Base-by-base conservation (phyloP, 2,888 invertebrate genomes). In the Sarcophaga caerulescens region DNA sequence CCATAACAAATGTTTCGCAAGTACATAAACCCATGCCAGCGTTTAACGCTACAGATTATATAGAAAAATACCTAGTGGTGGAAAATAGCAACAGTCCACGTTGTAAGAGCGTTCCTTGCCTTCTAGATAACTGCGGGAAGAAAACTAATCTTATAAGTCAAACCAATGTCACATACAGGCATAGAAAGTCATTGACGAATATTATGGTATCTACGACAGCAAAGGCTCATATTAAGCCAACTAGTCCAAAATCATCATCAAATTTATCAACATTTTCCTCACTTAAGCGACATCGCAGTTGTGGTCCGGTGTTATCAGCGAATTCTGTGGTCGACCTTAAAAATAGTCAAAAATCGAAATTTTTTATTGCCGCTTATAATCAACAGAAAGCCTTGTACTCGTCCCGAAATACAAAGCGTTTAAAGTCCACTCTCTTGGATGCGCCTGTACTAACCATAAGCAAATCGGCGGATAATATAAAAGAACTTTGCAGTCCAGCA, bases 41-140 rank as follows among this genome's bases (percentile, higher is more conserved):
- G 21, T 92, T 91, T 81, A 92, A 92, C 87, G 92, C 92, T 57
- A 92, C 92, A 10, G 92, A 92, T 14, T 92, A 91, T 47, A 90
- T 92, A 71, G 92, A 92, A 81, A 92, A 90, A 84, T 90, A 89
- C 44, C 88, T 91, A 85, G 35, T 52, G 17, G 88, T 89, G 57
- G 90, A 89, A 45, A 88, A 90, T 1, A 60, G 88, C 45, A 90
- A 88, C 70, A 92, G 91, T 84, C 90, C 89, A 70, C 89, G 89
- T 10, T 90, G 89, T 85, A 86, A 89, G 6, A 87, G 78, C 65
- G 80, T 81, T 35, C 66, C 76, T 52, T 68, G 81, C 11, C 12
- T 76, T 25, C 45, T 60, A 35, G 23, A 45, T n/a, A 44, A 52
- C 57, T 68, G n/a, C 35, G 82, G 71, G 17, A 69, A 62, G 65